Evolutionary conservation across 2,113 vertebrate species (phyloP), one percentile per base, ranked within the genome.

Genomic region (Arvicanthis niloticus): DNA sequence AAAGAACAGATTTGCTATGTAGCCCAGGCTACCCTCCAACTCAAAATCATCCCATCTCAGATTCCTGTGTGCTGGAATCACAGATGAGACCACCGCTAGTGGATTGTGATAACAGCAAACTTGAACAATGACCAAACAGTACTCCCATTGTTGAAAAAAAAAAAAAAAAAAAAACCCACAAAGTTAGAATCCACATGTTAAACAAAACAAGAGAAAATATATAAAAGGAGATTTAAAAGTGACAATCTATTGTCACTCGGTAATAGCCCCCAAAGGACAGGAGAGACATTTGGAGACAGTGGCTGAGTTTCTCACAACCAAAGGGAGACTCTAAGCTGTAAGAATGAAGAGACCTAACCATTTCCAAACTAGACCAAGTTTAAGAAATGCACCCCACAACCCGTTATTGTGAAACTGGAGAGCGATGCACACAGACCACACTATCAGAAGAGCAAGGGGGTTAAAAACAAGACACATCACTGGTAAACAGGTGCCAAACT

Each of bases 91-190:
- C 17, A 53, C 58, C 5, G 8, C 4, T 21, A 22, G 11, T 8
- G 56, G 80, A 22, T 82, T 77, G 24, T 95, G 76, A 56, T 8
- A 51, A 51, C 15, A 67, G 48, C 9, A 65, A 7, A 45, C 67
- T 37, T 94, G 73, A 73, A 29, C 68, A 93, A 67, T 82, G 93
- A 58, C 19, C 40, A 84, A 93, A 56, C 8, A 67, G 19, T 95
- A 62, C 37, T 70, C 56, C 11, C 58, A 85, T 37, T 62, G 80
- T 80, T 73, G n/a, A 78, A 78, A 73, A 76, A 77, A 34, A 88
- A 76, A 77, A 34, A 88, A 76, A 77, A 34, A 88, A n/a, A n/a
- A 76, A 77, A 34, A 88, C 3, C 51, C 60, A 65, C 56, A 62
- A 81, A 90, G 92, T 58, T 24, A 82, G 37, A 92, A 75, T 29